Evolutionary conservation across 1,140 invertebrate genomes (phyloP).

Genomic region (Drosophila athabasca): DNA sequence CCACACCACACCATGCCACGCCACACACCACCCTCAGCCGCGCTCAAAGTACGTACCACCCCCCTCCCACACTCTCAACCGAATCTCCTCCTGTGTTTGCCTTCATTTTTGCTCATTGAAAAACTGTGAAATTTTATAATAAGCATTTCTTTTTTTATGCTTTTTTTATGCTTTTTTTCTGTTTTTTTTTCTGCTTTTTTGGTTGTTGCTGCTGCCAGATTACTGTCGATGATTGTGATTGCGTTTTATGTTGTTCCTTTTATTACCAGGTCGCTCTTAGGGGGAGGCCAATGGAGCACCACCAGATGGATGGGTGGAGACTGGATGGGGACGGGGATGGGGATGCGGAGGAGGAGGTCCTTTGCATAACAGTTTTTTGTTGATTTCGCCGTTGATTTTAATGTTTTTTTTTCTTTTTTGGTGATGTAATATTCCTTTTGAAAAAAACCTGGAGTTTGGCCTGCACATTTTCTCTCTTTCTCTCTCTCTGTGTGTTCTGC

Average conservation of each 20-base stretch:
- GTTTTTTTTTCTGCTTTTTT: conserved; percentile 35
- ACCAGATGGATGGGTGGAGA: too few species aligned
- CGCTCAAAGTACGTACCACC: conserved; percentile 16
- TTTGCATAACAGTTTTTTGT: too few species aligned
- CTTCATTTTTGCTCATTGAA: conserved; percentile 73
- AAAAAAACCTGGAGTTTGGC: conserved; percentile 65
- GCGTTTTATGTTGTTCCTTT: conserved; percentile 81
- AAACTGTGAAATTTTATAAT: conserved; percentile 84
- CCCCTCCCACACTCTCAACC: background rate
- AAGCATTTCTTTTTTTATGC: conserved; percentile 71
- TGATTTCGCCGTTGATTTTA: conserved; percentile 10
- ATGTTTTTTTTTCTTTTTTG: conserved; percentile 16
- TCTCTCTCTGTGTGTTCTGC: background rate
- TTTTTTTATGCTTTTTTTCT: conserved; percentile 5
- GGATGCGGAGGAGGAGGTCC: background rate
- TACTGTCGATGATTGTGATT: conserved; percentile 84
- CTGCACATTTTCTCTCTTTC: conserved; percentile 1
- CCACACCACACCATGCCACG: background rate
- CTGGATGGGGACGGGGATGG: background rate
- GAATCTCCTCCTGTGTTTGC: conserved; percentile 9
- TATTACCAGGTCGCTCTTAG: conserved; percentile 57
- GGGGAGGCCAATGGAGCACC: conserved; percentile 3
- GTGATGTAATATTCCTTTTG: conserved; percentile 78
- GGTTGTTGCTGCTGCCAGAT: conserved; percentile 72
- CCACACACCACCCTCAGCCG: conserved; percentile 7